Percentiles rank a stretch among this genome's conserved stretches.
Conservation (phyloP, 1,140 invertebrate genomes). For the Drosophila grimshawi region DNA sequence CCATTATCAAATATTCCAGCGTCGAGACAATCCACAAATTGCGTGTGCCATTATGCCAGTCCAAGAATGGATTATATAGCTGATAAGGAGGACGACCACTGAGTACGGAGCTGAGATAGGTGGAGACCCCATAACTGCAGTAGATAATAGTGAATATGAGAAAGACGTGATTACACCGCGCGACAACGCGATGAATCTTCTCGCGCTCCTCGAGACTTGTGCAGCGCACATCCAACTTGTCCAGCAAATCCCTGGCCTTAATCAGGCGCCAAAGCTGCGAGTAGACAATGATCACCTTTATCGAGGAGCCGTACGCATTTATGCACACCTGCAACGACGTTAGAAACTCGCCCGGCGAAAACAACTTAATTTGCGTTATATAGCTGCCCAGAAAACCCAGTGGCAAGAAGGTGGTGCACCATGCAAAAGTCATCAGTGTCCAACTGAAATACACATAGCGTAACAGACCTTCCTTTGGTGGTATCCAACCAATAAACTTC, state of each 20-base stretch:
- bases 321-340: slow-evolving; percentile 70
- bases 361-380: too few relatives aligned
- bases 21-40: not conserved
- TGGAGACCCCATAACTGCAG: slow-evolving; percentile 21
- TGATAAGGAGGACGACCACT: not conserved
- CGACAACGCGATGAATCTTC: slow-evolving; percentile 46
- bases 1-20: not conserved
- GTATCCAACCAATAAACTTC: slow-evolving; percentile 62
- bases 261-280: not conserved
- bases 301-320: slow-evolving; percentile 67
- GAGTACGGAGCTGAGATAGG: not conserved
- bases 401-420: slow-evolving; percentile 55
- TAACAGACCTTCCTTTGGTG: too few relatives aligned
- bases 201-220: slow-evolving; percentile 49
- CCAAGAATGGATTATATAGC: not conserved
- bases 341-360: slow-evolving; percentile 34
- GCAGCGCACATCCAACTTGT: slow-evolving; percentile 59
- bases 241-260: not conserved
- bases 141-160: slow-evolving; percentile 69
- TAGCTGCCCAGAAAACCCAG: slow-evolving; percentile 19
- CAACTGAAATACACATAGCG: too few relatives aligned
- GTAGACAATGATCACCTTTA: slow-evolving; percentile 59
- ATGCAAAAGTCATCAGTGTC: slow-evolving; percentile 42
- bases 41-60: not conserved
- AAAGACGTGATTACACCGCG: not conserved